Base-by-base conservation (phyloP, 2,113 vertebrate species). In the Amblyopsis rosae region DNA sequence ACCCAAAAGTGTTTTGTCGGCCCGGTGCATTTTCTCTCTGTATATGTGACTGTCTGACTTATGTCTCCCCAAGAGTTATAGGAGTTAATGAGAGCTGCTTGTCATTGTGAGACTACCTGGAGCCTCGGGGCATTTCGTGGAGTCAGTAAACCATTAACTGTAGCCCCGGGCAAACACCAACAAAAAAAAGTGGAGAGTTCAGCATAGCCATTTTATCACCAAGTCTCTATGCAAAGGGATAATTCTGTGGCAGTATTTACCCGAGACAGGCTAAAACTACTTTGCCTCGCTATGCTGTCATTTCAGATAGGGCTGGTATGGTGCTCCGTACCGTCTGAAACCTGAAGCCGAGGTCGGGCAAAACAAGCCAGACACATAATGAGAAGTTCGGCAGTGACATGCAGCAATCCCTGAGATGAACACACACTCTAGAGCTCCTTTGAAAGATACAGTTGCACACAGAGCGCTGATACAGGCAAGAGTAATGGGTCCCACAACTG, bases 71-170 rank as follows among this genome's bases (percentile, higher is more conserved):
- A 75, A 79, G 79, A 87, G 81, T 89, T 85, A 89, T 84, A 73
- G 87, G 82, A 90, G 65, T 78, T 92, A 91, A 92, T 91, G 88
- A 91, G 88, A 86, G 76, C 80, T 79, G 73, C 78, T 73, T 81
- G 83, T 82, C 87, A 86, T 86, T 87, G 82, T 85, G 80, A 84
- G 82, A 88, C 79, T 85, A 87, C 71, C 85, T 81, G 83, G 68
- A 79, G 90, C 89, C 89, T 10, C 62, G 72, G 89, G 90, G 87
- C 76, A 85, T 86, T 81, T 79, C 79, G 88, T 76, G 84, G 83
- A 88, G 88, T 79, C 74, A 89, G 89, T 86, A 89, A 89, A 88
- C 92, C 88, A 91, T 92, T 92, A 92, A 88, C 83, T 83, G 73
- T 88, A 80, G 88, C 88, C 89, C 69, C 73, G 64, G 81, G 91